phyloP scores from a whole-genome alignment of 2,888 invertebrate genomes.

The Mimumesa dahlbomi region DNA sequence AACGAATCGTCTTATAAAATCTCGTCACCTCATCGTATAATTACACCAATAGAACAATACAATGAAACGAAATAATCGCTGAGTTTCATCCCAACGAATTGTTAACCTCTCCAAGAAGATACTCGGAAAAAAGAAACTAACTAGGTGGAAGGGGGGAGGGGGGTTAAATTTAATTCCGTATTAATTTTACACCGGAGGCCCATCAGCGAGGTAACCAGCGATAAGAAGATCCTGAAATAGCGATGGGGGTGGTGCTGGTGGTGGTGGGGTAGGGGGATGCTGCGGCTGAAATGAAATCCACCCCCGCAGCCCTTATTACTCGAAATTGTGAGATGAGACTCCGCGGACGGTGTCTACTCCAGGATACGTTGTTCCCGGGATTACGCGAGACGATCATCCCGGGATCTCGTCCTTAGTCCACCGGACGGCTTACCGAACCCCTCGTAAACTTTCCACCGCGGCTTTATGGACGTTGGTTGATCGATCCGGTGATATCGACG shows the following conservation, averaged over 20 bases:
- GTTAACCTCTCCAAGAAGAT: not conserved
- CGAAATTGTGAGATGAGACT: conserved; percentile 9
- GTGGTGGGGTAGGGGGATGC: not conserved
- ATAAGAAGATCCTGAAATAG: not conserved
- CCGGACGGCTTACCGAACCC: conserved; percentile 33
- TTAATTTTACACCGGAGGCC: conserved; percentile 8
- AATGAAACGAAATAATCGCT: too few species aligned
- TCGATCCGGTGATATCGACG: conserved; percentile 29
- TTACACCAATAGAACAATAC: too few species aligned
- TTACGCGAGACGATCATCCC: conserved; percentile 4
- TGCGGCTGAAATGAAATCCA: conserved; percentile 9
- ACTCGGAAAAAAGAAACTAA: not conserved
- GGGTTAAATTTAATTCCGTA: conserved; percentile 23
- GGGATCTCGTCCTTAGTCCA: conserved; percentile 29
- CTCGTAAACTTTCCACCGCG: conserved; percentile 46
- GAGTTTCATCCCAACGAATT: too few species aligned
- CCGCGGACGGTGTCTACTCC: not conserved
- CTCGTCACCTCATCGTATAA: too few species aligned
- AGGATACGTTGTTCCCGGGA: conserved; percentile 2
- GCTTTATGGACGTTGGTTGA: conserved; percentile 33
- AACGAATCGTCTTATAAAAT: too few species aligned
- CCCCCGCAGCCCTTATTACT: conserved; percentile 14
- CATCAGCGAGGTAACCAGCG: not conserved
- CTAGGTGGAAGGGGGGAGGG: not conserved
- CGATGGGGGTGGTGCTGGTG: not conserved